Conservation (phyloP, 2,888 invertebrate species). For the Resseliella maxima region DNA sequence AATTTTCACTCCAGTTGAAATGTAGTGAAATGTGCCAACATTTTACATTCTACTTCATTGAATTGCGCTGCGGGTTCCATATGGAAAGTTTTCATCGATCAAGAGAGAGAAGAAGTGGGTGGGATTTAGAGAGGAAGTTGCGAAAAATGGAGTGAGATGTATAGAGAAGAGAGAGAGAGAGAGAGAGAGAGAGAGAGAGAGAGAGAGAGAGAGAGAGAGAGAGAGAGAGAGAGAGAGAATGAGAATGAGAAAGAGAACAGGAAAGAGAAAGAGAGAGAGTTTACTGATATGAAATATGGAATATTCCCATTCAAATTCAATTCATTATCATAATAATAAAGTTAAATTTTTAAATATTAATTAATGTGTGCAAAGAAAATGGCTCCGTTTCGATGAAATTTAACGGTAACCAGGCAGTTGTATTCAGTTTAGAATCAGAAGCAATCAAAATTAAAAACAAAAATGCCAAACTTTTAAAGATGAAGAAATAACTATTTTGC, state of each 20-base stretch:
- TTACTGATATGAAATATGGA: not conserved
- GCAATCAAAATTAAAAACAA: not conserved
- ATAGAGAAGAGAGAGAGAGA: no score
- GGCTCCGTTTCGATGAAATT: not conserved
- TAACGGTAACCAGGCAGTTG: no score
- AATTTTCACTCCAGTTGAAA: not conserved
- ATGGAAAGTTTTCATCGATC: not conserved
- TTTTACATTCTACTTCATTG: not conserved
- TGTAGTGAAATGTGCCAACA: not conserved
- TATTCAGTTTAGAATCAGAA: not conserved
- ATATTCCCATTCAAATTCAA: not conserved
- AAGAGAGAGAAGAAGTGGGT: not conserved
- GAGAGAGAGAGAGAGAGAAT: no score
- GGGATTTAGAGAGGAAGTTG: no score
- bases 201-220: not conserved
- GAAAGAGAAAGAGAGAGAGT: not conserved
- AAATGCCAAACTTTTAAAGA: not conserved
- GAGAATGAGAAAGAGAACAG: no score
- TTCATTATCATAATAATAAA: slow-evolving; percentile 4
- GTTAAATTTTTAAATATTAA: not conserved
- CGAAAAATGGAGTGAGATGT: not conserved
- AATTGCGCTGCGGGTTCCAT: not conserved
- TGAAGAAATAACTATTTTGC: no score
- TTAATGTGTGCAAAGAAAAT: not conserved
- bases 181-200: not conserved